Percentiles rank a stretch among this genome's conserved stretches.
Conservation (phyloP, 2,113 vertebrate species). For the Leptobrachium ailaonicum region DNA sequence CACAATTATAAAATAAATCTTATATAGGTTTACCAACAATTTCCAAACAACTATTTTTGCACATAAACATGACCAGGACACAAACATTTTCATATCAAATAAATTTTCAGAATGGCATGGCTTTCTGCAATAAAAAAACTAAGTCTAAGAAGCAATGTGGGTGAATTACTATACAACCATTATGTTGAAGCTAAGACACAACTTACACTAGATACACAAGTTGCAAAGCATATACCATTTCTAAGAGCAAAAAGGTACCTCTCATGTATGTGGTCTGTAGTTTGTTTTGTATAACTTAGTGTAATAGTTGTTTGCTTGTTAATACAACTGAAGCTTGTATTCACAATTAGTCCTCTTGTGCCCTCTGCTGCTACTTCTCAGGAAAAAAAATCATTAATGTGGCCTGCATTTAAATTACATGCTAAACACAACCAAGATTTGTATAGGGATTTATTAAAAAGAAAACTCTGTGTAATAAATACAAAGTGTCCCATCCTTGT, state of each 20-base stretch:
- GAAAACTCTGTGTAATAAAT: too few relatives aligned
- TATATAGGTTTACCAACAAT: too few relatives aligned
- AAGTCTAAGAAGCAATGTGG: neutral
- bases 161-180: neutral
- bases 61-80: too few relatives aligned
- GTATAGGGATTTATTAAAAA: too few relatives aligned
- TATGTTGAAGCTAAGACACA: neutral
- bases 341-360: constrained; percentile 33
- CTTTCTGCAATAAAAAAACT: neutral
- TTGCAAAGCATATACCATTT: constrained; percentile 14
- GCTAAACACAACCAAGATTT: too few relatives aligned
- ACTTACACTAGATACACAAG: neutral
- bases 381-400: neutral
- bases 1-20: too few relatives aligned
- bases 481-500: too few relatives aligned
- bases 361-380: constrained; percentile 27
- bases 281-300: neutral
- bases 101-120: too few relatives aligned
- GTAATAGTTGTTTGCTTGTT: neutral
- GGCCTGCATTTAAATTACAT: too few relatives aligned
- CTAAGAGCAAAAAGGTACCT: constrained; percentile 17
- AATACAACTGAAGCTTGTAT: neutral
- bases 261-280: neutral
- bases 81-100: too few relatives aligned
- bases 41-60: too few relatives aligned